Evolutionary conservation across 2,797 vertebrate species (phyloP), one percentile per base, ranked within the genome.

Genomic region (Setipinna tenuifilis): DNA sequence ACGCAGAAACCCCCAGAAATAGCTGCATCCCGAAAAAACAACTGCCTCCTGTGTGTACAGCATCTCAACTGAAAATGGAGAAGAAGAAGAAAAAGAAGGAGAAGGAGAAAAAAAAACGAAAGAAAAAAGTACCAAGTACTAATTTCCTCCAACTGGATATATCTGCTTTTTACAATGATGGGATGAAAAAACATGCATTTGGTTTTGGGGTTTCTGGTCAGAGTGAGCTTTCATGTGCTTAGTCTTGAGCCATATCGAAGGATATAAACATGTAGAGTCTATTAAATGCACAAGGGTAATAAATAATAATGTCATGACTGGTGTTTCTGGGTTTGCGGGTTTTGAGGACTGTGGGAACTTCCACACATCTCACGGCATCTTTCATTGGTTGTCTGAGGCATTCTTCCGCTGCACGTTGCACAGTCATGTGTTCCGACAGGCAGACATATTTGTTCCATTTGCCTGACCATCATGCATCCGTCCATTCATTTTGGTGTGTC

Each of bases 1-100:
- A 91, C 50, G 14, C 91, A 89, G 68, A 75, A 75, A 88, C 86
- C 28, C 85, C 90, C 92, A 82, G 86, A 92, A 95, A 95, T 95
- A 94, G 89, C 84, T 84, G 58, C 16, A 83, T 89, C 83, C 88
- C 61, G 84, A 62, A 31, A 83, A 86, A 85, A 86, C 28, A 87
- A 84, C 83, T 59, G 62, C 81, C 82, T 17, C 25, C 87, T 46
- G 46, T 54, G 28, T 41, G 28, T 19, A 16, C 28, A 35, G 68
- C 68, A 75, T 75, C 16, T 16, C 17, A 75, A 35, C 68, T 75
- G 31, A 35, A 75, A 41, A 75, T 6, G 28, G 17, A 75, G 31
- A 35, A 35, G 3, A 28, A 11, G 28, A 75, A 17, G 31, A 71
- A 16, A 31, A 28, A 31, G 0, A 25, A 23, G 46, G 28, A 71